Conservation (phyloP, 2,888 invertebrate species). For the Apamea crenata region DNA sequence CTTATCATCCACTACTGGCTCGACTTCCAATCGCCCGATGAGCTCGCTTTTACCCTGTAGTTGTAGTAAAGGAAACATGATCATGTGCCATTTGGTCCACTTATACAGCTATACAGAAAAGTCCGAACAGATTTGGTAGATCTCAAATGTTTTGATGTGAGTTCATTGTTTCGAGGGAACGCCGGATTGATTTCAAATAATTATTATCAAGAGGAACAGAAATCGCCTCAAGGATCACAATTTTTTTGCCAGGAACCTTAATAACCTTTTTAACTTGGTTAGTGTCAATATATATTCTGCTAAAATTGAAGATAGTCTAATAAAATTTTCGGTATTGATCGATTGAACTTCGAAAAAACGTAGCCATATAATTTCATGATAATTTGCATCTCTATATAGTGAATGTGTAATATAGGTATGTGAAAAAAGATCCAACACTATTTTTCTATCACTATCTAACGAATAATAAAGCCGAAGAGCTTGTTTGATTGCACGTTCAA, state of each 20-base stretch:
- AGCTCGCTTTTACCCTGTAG: conserved; percentile 75
- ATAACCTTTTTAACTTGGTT: neutral
- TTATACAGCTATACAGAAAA: neutral
- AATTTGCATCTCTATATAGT: neutral
- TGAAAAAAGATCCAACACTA: no score
- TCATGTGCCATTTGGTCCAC: no score
- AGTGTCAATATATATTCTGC: neutral
- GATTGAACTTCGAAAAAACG: neutral
- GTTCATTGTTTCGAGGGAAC: neutral
- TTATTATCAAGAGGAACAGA: neutral
- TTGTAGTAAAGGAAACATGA: neutral
- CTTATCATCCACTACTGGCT: conserved; percentile 73
- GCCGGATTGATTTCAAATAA: neutral
- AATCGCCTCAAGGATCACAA: neutral
- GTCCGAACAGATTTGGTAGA: neutral
- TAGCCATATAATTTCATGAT: neutral
- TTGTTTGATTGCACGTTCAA: no score
- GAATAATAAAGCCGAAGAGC: no score
- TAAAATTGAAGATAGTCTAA: neutral
- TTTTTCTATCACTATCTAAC: no score
- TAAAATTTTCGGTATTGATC: neutral
- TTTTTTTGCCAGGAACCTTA: neutral
- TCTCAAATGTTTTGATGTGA: neutral
- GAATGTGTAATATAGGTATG: neutral
- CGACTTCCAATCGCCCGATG: conserved; percentile 76